Conservation (phyloP, 2,797 vertebrate species). For the Spinibarbus caldwelli region DNA sequence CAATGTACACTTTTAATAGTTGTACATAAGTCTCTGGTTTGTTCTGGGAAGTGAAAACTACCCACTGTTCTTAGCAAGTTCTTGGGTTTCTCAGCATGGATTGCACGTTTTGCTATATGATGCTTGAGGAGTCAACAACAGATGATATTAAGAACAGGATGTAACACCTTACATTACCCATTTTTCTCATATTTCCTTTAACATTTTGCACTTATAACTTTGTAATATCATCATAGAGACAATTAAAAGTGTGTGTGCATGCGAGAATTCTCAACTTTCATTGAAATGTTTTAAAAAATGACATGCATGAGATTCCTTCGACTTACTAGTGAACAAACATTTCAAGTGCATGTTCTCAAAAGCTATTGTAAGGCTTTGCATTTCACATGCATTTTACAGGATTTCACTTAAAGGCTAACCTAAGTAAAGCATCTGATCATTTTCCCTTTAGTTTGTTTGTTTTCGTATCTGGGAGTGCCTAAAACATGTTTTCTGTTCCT, state of each 20-base stretch:
- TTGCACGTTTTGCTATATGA: neutral
- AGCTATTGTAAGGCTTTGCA: constrained; percentile 8
- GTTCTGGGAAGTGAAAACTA: neutral
- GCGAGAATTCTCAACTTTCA: neutral
- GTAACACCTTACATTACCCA: neutral
- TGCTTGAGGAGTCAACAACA: neutral
- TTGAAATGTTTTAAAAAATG: neutral
- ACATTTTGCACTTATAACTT: neutral
- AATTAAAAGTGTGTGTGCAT: neutral
- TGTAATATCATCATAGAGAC: neutral
- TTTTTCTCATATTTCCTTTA: neutral
- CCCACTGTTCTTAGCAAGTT: neutral
- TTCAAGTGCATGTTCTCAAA: neutral
- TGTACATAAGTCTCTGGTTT: neutral
- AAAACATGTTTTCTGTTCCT: constrained; percentile 52
- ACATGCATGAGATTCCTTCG: neutral
- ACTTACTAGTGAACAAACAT: constrained; percentile 12
- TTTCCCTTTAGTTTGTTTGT: constrained; percentile 55
- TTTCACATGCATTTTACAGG: constrained; percentile 10
- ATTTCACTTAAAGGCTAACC: constrained; percentile 37
- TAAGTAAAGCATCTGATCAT: constrained; percentile 46
- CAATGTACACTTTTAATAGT: neutral
- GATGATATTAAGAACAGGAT: neutral
- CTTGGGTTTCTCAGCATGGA: neutral
- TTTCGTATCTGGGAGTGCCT: constrained; percentile 43